phyloP scores from a whole-genome alignment of 1,140 invertebrate species.

The Apis florea region DNA sequence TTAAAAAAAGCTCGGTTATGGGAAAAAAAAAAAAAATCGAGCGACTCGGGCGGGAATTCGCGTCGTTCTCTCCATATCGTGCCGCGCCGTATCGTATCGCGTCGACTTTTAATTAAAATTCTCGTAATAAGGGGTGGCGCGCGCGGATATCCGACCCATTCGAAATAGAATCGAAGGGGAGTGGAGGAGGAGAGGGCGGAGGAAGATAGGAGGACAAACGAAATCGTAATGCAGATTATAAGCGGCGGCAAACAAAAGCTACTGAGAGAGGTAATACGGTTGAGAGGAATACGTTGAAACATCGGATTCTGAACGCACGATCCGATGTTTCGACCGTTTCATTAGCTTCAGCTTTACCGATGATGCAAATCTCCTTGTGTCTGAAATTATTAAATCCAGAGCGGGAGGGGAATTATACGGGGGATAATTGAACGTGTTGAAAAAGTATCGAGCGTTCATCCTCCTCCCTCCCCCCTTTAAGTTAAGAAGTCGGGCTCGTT shows the following conservation, averaged over 20 bases:
- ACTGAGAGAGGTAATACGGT: neutral
- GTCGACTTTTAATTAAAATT: slow-evolving; percentile 55
- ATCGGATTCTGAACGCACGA: neutral
- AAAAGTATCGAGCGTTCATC: too few relatives aligned
- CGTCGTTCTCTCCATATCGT: neutral
- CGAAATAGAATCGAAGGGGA: slow-evolving; percentile 33
- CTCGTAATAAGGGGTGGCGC: slow-evolving; percentile 22
- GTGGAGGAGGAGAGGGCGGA: neutral
- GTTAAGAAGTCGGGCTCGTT: neutral
- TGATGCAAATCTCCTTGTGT: neutral
- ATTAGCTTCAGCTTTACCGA: neutral
- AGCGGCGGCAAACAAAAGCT: neutral
- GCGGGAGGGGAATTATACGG: neutral
- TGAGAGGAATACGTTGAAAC: neutral
- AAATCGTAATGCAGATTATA: slow-evolving; percentile 24
- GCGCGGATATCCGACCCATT: neutral
- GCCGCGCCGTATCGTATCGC: neutral
- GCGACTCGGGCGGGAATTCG: neutral
- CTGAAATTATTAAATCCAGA: neutral
- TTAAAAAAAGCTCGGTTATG: neutral
- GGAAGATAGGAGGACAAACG: neutral
- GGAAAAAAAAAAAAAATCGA: neutral
- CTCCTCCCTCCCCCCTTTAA: too few relatives aligned
- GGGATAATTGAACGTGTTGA: neutral
- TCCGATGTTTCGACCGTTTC: neutral